Percentiles rank a stretch among this genome's conserved stretches.
phyloP scores from a whole-genome alignment of 2,888 invertebrate species.

The Protonemura montana region DNA sequence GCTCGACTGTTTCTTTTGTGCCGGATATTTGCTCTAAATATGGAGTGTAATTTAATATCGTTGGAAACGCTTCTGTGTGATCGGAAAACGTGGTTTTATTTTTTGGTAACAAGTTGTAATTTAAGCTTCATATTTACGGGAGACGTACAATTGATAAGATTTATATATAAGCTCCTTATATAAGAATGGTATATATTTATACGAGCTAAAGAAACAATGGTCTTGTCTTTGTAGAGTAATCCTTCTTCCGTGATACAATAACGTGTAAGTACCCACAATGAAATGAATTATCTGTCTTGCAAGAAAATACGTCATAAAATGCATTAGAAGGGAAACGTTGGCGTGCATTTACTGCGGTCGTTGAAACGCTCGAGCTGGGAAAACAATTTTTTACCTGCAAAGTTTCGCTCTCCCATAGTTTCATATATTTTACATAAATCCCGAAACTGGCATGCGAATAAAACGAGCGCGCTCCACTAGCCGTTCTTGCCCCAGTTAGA shows the following conservation, averaged over 20 bases:
- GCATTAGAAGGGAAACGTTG: background rate
- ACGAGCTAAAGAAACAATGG: background rate
- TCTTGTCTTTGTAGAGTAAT: background rate
- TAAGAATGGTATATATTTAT: slow-evolving; percentile 7
- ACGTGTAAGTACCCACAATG: background rate
- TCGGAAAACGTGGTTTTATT: background rate
- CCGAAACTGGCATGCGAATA: background rate
- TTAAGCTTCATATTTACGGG: background rate
- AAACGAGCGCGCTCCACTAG: background rate
- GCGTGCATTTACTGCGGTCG: background rate
- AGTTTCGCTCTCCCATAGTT: background rate
- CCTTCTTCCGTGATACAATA: background rate
- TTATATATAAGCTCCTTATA: slow-evolving; percentile 2
- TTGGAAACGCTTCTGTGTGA: background rate
- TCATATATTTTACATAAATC: slow-evolving; percentile 23
- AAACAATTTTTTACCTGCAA: slow-evolving; percentile 29
- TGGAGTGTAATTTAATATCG: slow-evolving; percentile 7
- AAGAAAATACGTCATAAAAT: slow-evolving; percentile 7
- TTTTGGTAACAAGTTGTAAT: background rate
- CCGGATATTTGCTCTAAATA: background rate
- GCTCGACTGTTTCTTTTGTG: background rate
- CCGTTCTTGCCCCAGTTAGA: background rate
- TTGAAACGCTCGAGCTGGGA: background rate
- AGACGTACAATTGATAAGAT: background rate
- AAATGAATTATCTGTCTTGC: background rate